Evolutionary conservation across 92 coral and sea anemone genomes (phyloP), one percentile per base, ranked within the genome.

Genomic region (Heliopora coerulea): DNA sequence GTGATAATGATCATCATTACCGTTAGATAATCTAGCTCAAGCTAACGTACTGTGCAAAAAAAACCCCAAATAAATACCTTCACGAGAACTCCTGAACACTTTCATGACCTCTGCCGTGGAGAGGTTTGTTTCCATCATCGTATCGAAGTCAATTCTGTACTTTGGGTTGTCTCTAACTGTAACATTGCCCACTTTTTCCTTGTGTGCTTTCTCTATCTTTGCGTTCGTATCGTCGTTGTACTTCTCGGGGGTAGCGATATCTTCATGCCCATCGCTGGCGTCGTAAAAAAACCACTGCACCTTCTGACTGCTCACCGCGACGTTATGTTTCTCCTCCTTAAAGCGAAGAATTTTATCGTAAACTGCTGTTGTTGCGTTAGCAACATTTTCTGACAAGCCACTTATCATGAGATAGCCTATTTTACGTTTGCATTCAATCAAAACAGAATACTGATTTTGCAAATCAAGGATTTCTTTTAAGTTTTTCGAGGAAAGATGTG

Each of bases 161-260:
- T 59, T 68, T 24, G 52, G 28, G 20, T 60, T 60, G 11, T 80
- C 81, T 48, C 32, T 20, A 39, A 84, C 35, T 9, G 2, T 15
- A 5, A 80, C 68, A 4, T 10, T 39, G 29, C 14, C 13, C 17
- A 54, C 63, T 2, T 48, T 23, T 3, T 33, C 44, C 3, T 40
- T 30, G 59, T 56, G 72, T 13, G 85, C 88, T 17, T 25, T 13
- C 73, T 84, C 88, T 18, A 84, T 84, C 75, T 84, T 28, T 3
- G 82, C 80, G 54, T 78, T 84, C n/a, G 56, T 65, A 0, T 50
- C 24, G 3, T 57, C 54, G 9, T 56, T 40, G 31, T 84, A 84
- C 29, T 74, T 58, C 49, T 30, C 77, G 6, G 77, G 77, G 37
- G 54, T 70, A 21, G 54, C 77, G 0, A 28, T 14, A 0, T 19